Percentiles rank a stretch among this genome's conserved stretches.
Evolutionary conservation across 1,140 invertebrate species (phyloP).

Genomic region (Neodiprion lecontei): DNA sequence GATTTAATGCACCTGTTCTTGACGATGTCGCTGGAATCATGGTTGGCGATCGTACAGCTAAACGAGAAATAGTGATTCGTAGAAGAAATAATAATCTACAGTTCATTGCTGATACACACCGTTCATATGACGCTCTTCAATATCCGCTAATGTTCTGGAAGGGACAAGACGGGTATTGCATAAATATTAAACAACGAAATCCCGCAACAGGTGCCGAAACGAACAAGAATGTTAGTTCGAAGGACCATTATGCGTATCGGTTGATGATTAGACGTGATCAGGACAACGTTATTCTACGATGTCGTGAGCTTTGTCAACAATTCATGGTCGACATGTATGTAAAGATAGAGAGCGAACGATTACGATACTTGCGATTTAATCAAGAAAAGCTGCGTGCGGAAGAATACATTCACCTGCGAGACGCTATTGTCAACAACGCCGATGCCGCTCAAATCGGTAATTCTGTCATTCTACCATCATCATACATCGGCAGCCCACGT

Average conservation of each 20-base stretch:
- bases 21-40: no score
- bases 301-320: slow-evolving; percentile 38
- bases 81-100: slow-evolving; percentile 8
- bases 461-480: slow-evolving; percentile 45
- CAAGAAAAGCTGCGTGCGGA: no score
- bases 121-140: slow-evolving; percentile 54
- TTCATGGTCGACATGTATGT: slow-evolving; percentile 50
- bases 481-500: no score
- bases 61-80: slow-evolving; percentile 2
- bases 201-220: slow-evolving; percentile 24
- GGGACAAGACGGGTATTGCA: slow-evolving; percentile 54
- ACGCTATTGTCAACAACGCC: no score
- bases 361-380: no score
- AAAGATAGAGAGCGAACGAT: no score
- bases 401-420: no score
- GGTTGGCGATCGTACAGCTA: not conserved
- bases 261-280: slow-evolving; percentile 40
- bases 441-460: slow-evolving; percentile 23
- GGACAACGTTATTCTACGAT: slow-evolving; percentile 40
- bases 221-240: slow-evolving; percentile 49
- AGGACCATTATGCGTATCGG: slow-evolving; percentile 53
- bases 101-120: slow-evolving; percentile 46
- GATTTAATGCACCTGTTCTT: no score
- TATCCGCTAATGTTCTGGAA: slow-evolving; percentile 59
- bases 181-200: slow-evolving; percentile 40